Evolutionary conservation across 2,797 vertebrate genomes (phyloP), one percentile per base, ranked within the genome.

Genomic region (Helarctos malayanus): DNA sequence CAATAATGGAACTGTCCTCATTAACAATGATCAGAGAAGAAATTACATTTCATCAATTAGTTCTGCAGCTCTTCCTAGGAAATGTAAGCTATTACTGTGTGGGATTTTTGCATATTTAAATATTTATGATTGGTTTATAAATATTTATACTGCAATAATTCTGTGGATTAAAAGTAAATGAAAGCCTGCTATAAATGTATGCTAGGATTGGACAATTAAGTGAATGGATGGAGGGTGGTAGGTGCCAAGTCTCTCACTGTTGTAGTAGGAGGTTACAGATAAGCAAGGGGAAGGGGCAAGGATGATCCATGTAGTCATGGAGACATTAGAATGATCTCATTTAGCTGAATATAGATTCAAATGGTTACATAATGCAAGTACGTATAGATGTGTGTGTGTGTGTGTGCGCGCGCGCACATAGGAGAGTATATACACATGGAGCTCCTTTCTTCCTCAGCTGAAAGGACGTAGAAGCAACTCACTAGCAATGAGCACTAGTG

Each of bases 141-240:
- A 94, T 97, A 80, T 54, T 97, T 93, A 95, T 89, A 83, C 32
- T 65, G 94, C 84, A 76, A 95, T 95, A 84, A 91, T 93, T 88
- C 3, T 95, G 19, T 80, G 95, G 45, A 91, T 89, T 88, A 54
- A 95, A 92, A 97, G 69, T 89, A 94, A 83, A 89, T 89, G 69
- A 92, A 93, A 97, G 83, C n/a, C 32, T 57, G 5, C 45, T 84
- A 54, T 73, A 69, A 94, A 57, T 81, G 18, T 71, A 16, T 88
- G 14, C 47, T 94, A 16, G 15, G 75, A 54, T 69, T 83, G 13
- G 86, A 59, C 92, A 93, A 88, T 90, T 91, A 96, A 94, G 27
- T 81, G 63, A 96, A 88, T 32, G 54, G 19, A 89, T 29, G 27
- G 32, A 68, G 63, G 80, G 13, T 78, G 49, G 16, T 73, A 61